Evolutionary conservation across 2,797 vertebrate genomes (phyloP).

Genomic region (Amazona finschi): DNA sequence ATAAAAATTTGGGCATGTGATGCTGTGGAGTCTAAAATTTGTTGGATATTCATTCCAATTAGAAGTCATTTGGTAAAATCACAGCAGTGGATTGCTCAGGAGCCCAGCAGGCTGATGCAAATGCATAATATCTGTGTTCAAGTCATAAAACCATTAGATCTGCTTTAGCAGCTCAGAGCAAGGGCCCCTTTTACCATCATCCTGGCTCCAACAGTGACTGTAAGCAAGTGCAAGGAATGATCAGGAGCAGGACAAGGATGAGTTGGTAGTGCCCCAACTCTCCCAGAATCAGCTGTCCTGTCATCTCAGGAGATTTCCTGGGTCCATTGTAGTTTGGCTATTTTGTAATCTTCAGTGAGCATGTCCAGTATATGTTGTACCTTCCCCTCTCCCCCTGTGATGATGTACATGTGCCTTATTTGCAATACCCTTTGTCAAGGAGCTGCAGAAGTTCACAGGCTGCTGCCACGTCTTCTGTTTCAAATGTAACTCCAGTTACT

Average conservation of each 20-base stretch:
- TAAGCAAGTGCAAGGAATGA: background rate
- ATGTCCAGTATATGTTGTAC: background rate
- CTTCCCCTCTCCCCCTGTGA: background rate
- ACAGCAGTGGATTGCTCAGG: background rate
- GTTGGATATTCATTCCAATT: background rate
- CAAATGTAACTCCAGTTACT: background rate
- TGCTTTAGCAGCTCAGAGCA: background rate
- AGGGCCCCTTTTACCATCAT: background rate
- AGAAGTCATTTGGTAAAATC: background rate
- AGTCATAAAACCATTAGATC: background rate
- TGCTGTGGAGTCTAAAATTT: background rate
- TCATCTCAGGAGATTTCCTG: background rate
- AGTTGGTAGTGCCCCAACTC: background rate
- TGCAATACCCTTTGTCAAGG: background rate
- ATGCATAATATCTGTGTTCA: background rate
- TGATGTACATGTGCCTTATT: fast-evolving
- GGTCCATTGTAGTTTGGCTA: background rate
- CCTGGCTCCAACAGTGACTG: background rate
- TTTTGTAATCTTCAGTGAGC: background rate
- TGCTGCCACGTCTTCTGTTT: background rate
- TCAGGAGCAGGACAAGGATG: background rate
- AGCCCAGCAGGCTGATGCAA: background rate
- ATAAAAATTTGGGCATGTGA: background rate
- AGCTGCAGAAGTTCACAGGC: background rate
- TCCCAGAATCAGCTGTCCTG: background rate